Base-by-base conservation (phyloP, 2,888 invertebrate species). In the Hemicrepidius hirtus region DNA sequence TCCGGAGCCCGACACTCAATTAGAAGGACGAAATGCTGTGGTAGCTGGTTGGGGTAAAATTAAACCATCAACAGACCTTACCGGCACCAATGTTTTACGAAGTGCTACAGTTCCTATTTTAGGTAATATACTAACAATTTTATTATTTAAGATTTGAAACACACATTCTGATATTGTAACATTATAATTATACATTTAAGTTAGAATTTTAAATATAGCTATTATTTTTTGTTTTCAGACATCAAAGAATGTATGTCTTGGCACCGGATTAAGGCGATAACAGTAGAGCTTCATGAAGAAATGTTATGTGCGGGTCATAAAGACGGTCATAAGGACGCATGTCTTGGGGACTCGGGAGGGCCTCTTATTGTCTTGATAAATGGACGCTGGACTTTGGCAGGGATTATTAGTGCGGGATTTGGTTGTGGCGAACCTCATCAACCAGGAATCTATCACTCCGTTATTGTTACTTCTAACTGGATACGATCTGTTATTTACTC, bases 31-130 rank as follows among this genome's bases (percentile, higher is more conserved):
- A 71, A 89, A 89, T 69, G 93, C 90, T 0, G 87, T 91, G 1
- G 94, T 95, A 0, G 95, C 95, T 0, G 95, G 95, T 0, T 95
- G 95, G 95, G 95, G 95, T 0, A 95, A 95, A 85, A 93, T 94
- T 0, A 93, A 93, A 75, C 88, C 92, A 0, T 91, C 90, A 49
- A 89, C 89, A 71, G 91, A 92, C 0, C 93, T 94, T 76, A 93
- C 93, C 12, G 95, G 95, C 6, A 95, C 95, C 0, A 94, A 95
- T 81, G 87, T 94, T 76, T 87, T 95, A 74, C 90, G 94, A 80
- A 95, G 95, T 73, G 95, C 95, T 0, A 91, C 90, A 35, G 95
- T 95, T 49, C 95, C 95, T 60, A 94, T 95, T 79, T 88, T 95
- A 77, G 93, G 94, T 90, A n/a, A n/a, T n/a, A n/a, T n/a, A n/a